Base-by-base conservation (phyloP, 1,140 invertebrate species). In the Drosophila triauraria region DNA sequence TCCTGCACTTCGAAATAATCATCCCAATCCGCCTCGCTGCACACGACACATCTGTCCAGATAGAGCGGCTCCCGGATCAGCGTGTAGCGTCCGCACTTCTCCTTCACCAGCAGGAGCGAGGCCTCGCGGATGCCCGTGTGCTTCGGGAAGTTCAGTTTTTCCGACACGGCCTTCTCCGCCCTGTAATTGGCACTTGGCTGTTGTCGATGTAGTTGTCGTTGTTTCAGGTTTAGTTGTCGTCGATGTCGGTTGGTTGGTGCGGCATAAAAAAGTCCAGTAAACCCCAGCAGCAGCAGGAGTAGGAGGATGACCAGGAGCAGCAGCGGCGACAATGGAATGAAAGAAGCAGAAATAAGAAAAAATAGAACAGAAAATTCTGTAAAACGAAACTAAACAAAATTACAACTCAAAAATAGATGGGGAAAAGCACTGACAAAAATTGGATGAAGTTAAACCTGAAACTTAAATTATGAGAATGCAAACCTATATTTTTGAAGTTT, bases 1-100 rank as follows among this genome's bases (percentile, higher is more conserved):
- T 99, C 98, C 93, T 98, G 97, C 80, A 99, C 95, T 95, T 99
- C 98, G 93, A 99, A 98, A 92, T 98, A 98, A 93, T 98, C 97
- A 92, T 98, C 97, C 86, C 96, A 96, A 87, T 98, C 97, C 53
- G 96, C 95, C 88, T 98, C 97, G 75, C 96, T 96, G 79, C 96
- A 97, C 44, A 99, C 96, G 65, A 99, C 96, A 93, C 97, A 98
- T 85, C 96, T 95, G 92, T 98, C 97, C 75, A 99, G 94, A 93
- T 96, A 96, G 57, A 99, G 94, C 32, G 98, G 98, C 91, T 98
- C 98, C 92, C 98, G 95, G 63, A 98, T 94, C 50, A 98, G 94
- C 50, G 97, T 96, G 91, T 97, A 98, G 87, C 97, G 94, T 40
- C 97, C 97, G 65, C 97, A 96, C 93, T 98, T 99, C 92, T 98